Conservation (phyloP, 2,888 invertebrate genomes). For the Pantelozetes paolii region DNA sequence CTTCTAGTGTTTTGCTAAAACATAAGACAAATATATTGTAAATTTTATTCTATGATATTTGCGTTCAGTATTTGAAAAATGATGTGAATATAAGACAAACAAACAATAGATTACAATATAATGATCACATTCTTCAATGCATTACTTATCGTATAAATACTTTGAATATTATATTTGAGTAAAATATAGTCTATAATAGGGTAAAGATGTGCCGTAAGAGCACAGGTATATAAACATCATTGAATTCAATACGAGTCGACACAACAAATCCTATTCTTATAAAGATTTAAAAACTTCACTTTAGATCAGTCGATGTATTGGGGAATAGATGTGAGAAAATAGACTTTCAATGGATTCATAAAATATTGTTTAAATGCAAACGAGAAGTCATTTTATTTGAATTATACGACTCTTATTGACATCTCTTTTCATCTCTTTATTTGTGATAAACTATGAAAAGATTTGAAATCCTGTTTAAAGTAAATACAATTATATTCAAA, state of each 20-base stretch:
- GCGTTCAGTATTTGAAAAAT: too few species aligned
- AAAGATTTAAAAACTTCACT: slow-evolving; percentile 13
- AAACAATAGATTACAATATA: background rate
- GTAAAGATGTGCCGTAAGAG: too few species aligned
- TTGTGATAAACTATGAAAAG: too few species aligned
- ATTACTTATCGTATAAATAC: too few species aligned
- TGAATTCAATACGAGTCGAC: slow-evolving; percentile 18
- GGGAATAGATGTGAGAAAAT: background rate
- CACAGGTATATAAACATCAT: too few species aligned
- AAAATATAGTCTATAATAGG: too few species aligned
- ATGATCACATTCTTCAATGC: too few species aligned
- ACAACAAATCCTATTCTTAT: slow-evolving; percentile 22
- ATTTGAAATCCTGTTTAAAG: background rate
- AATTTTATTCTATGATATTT: too few species aligned
- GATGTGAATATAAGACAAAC: background rate
- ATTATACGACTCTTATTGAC: background rate
- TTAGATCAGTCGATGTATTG: background rate
- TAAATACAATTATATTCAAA: background rate
- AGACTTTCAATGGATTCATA: background rate
- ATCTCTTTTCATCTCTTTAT: background rate
- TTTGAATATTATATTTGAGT: slow-evolving; percentile 17
- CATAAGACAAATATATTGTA: too few species aligned
- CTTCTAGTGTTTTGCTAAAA: too few species aligned
- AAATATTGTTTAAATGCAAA: background rate
- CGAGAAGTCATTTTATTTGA: background rate